Base-by-base conservation (phyloP, 64 coral and sea anemone species). In the Montipora sp. region DNA sequence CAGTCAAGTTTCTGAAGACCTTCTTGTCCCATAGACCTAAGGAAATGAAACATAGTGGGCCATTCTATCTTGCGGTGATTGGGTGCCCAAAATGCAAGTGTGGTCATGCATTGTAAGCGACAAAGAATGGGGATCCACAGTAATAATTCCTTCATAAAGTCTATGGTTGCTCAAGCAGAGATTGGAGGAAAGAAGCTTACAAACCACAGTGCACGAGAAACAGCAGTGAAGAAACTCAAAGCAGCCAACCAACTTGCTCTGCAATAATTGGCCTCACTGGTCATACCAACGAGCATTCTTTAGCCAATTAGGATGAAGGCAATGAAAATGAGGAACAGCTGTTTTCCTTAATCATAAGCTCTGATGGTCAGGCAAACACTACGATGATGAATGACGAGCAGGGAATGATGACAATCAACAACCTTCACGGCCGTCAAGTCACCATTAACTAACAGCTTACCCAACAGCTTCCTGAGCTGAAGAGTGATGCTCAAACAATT, bases 281-380 rank as follows among this genome's bases (percentile, higher is more conserved):
- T 7, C 50, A 68, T 43, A 70, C 45, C 14, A 80, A 70, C 15
- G 45, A 90, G 59, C 13, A 59, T 1, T 90, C 77, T 15, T 45
- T 90, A 5, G 77, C 75, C 13, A 59, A 80, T 16, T 90, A 90
- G 19, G 76, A 80, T 12, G 76, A 80, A 66, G 77, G 76, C 23
- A 0, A 51, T 18, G 59, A 90, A 15, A 90, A 69, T 1, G 76
- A 51, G 20, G 59, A 90, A 47, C 7, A 55, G 10, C 51, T 55
- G 51, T 5, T 55, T 55, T 55, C 51, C 3, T 55, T 1, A 55
- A 55, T 55, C 51, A 55, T 55, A 55, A 55, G 51, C 51, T 55
- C 51, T 7, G 51, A 55, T 10, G 51, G 51, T 55, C 51, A 55
- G 51, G 51, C 51, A 55, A 55, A 10, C 51, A 55, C 51, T 0